Percentiles rank a stretch among this genome's conserved stretches.
Evolutionary conservation across 2,113 vertebrate genomes (phyloP).

Genomic region (Malurus alboscapulatus): DNA sequence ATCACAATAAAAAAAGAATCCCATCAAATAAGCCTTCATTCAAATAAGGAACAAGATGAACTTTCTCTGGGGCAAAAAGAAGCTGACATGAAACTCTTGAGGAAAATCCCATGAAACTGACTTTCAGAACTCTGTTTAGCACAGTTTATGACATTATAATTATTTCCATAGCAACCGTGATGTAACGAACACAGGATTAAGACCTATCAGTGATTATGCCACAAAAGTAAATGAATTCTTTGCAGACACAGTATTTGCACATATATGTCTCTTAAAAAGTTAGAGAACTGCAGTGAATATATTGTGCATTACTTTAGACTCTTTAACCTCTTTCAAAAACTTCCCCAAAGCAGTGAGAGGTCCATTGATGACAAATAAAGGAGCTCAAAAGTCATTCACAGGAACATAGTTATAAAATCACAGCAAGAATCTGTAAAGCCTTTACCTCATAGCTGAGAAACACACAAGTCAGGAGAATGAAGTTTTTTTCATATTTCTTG

Average conservation of each 20-base stretch:
- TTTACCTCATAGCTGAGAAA: background rate
- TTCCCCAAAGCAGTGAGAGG: background rate
- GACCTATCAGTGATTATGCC: background rate
- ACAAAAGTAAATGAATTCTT: background rate
- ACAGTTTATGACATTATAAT: background rate
- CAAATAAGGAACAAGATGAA: background rate
- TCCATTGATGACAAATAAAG: background rate
- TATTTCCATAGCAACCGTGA: conserved; percentile 23
- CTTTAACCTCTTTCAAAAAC: background rate
- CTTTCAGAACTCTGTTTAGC: conserved; percentile 5
- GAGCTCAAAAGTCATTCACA: background rate
- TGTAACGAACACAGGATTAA: background rate
- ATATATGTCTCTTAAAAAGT: conserved; percentile 17
- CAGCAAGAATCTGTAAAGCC: background rate
- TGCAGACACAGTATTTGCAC: background rate
- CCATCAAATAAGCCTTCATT: background rate
- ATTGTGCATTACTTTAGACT: background rate
- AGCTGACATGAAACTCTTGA: background rate
- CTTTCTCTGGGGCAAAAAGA: background rate
- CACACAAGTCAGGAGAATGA: background rate
- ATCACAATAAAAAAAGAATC: background rate
- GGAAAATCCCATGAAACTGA: background rate
- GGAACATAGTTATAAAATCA: background rate
- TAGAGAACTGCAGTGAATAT: background rate
- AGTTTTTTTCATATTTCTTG: background rate